Evolutionary conservation across 2,888 invertebrate genomes (phyloP), one percentile per base, ranked within the genome.

Genomic region (Hofmannophila pseudospretella): DNA sequence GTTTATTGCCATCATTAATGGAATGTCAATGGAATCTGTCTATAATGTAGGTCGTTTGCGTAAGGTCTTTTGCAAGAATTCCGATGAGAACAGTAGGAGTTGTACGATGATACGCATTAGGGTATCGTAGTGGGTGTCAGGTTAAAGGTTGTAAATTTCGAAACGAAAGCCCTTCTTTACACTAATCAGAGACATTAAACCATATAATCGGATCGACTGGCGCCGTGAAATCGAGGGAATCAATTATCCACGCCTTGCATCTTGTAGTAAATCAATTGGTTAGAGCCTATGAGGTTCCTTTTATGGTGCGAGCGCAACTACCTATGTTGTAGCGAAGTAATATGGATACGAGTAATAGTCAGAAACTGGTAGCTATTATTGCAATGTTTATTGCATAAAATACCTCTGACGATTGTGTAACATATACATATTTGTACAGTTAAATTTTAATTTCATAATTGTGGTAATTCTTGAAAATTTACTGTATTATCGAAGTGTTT

Each of bases 211-310:
- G 12, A 32, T 40, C 38, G 36, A 49, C 49, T 49, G 41, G 44
- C 36, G 38, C 45, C 54, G 50, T 57, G 49, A 50, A 58, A 56
- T 54, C 46, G 44, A 36, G 22, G 40, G 45, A 59, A 58, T 60
- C 50, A 51, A 47, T 49, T 52, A 44, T 36, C 35, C 47, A n/a
- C 23, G 14, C 27, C 11, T 27, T 27, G 27, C 27, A 25, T 25
- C 36, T 12, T 34, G 45, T 49, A 41, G 49, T 57, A 52, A 58
- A 59, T 66, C 56, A 58, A 54, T 54, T 49, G 50, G 58, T 54
- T 49, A 41, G 59, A 57, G 55, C 51, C 58, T 67, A 57, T 58
- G 54, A 52, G 58, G 54, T 49, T 33, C 66, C 72, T 55, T 67
- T 55, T 64, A 65, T 33, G 67, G 71, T 39, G 29, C 43, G 49